Conservation (phyloP, 2,888 invertebrate species). For the Acanthosepion lycidas region DNA sequence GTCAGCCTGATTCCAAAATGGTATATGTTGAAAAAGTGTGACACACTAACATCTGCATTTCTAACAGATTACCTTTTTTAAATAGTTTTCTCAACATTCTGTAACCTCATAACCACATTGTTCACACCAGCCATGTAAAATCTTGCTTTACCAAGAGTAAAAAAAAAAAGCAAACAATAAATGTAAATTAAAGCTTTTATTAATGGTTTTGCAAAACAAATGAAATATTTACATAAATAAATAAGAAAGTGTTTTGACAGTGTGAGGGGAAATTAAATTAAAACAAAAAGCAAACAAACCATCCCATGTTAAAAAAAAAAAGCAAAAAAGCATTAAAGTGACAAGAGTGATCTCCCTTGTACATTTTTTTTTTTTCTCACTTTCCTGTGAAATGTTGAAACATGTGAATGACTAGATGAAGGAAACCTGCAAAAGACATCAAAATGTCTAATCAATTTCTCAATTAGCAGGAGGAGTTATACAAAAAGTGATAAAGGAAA, state of each 20-base stretch:
- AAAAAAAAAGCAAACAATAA: not conserved
- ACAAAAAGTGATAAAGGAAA: not conserved
- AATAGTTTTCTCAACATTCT: too few species aligned
- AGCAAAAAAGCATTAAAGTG: not conserved
- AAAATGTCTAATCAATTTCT: too few species aligned
- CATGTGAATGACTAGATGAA: not conserved
- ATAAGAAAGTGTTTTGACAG: not conserved
- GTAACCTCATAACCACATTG: too few species aligned
- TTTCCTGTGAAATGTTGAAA: too few species aligned
- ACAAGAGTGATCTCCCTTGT: not conserved
- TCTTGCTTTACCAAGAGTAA: not conserved
- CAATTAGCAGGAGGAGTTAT: not conserved
- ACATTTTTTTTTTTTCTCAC: not conserved
- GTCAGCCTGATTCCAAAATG: too few species aligned
- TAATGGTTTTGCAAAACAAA: not conserved
- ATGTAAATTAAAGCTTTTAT: not conserved
- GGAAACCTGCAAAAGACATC: not conserved
- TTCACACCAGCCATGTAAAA: too few species aligned
- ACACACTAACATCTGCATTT: too few species aligned
- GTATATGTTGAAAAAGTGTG: too few species aligned
- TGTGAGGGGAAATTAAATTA: not conserved
- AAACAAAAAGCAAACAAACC: not conserved
- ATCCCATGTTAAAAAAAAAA: not conserved
- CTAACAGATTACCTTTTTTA: too few species aligned
- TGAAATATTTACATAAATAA: constrained; percentile 4